Evolutionary conservation across 1,140 invertebrate species (phyloP).

Genomic region (Nilaparvata lugens): DNA sequence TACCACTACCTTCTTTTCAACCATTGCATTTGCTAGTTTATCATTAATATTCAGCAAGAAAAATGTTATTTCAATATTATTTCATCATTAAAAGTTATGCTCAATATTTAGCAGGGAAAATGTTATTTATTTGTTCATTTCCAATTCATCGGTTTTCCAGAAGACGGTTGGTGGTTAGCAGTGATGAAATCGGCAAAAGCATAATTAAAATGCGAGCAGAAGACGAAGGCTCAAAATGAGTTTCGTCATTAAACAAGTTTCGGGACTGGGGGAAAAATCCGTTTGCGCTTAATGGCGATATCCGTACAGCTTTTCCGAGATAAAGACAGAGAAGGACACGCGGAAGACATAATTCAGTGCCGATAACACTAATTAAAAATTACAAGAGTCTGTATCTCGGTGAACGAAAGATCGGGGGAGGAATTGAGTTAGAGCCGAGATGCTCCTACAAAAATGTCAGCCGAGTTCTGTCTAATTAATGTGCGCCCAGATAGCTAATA

Average conservation of each 20-base stretch:
- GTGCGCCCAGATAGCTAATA: constrained; percentile 1
- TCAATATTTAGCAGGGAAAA: too few relatives aligned
- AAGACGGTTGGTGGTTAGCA: too few relatives aligned
- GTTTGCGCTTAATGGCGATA: constrained; percentile 3
- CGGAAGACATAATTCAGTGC: constrained; percentile 3
- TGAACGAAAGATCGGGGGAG: not conserved
- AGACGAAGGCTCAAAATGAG: not conserved
- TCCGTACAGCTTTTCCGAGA: constrained; percentile 1
- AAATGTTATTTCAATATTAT: too few relatives aligned
- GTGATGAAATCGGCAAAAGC: too few relatives aligned
- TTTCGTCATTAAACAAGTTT: constrained; percentile 6
- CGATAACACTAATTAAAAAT: constrained; percentile 6
- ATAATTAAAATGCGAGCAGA: too few relatives aligned
- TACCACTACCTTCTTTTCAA: too few relatives aligned
- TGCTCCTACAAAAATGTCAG: not conserved
- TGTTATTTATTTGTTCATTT: too few relatives aligned
- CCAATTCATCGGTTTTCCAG: too few relatives aligned
- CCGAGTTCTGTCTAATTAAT: constrained; percentile 1
- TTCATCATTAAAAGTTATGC: too few relatives aligned
- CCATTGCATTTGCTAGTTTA: too few relatives aligned
- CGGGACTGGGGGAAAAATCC: not conserved
- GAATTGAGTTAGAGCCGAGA: not conserved
- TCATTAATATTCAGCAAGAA: too few relatives aligned
- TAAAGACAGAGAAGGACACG: not conserved
- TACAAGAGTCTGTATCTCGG: not conserved